Evolutionary conservation across 2,113 vertebrate genomes (phyloP).

Genomic region (Thryonomys swinderianus): DNA sequence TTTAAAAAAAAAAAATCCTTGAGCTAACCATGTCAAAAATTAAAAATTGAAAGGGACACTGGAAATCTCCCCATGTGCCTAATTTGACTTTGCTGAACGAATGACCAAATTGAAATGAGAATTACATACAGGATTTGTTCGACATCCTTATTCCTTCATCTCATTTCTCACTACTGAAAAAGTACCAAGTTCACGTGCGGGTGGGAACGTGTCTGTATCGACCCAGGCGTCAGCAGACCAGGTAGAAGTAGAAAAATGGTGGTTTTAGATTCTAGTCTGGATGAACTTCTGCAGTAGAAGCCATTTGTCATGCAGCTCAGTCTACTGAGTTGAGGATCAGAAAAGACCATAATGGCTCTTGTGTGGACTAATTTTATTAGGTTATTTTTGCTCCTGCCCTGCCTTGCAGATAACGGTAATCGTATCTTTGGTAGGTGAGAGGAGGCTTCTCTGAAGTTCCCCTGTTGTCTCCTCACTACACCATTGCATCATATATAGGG

Average conservation of each 20-base stretch:
- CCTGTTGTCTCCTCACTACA: neutral
- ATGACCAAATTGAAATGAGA: conserved; percentile 69
- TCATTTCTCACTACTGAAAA: conserved; percentile 58
- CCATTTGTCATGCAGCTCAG: neutral
- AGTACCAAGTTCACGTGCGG: neutral
- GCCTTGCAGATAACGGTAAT: neutral
- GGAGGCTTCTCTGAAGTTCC: neutral
- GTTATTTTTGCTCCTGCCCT: neutral
- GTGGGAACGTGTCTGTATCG: neutral
- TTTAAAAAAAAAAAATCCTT: conserved; percentile 57
- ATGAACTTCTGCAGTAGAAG: neutral
- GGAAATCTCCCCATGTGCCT: conserved; percentile 70
- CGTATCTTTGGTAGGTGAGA: neutral
- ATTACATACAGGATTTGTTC: conserved; percentile 63
- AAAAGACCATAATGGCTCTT: neutral
- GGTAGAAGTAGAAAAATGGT: neutral
- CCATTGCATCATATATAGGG: neutral
- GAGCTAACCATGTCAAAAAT: conserved; percentile 76
- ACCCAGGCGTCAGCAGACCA: neutral
- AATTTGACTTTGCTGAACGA: conserved; percentile 75
- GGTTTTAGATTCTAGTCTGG: conserved; percentile 34
- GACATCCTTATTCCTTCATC: conserved; percentile 32
- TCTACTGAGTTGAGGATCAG: neutral
- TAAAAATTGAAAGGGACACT: conserved; percentile 78
- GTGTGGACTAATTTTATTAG: conserved; percentile 27